Percentiles rank a stretch among this genome's conserved stretches.
phyloP scores from a whole-genome alignment of 1,140 invertebrate genomes.

The Sitophilus oryzae region DNA sequence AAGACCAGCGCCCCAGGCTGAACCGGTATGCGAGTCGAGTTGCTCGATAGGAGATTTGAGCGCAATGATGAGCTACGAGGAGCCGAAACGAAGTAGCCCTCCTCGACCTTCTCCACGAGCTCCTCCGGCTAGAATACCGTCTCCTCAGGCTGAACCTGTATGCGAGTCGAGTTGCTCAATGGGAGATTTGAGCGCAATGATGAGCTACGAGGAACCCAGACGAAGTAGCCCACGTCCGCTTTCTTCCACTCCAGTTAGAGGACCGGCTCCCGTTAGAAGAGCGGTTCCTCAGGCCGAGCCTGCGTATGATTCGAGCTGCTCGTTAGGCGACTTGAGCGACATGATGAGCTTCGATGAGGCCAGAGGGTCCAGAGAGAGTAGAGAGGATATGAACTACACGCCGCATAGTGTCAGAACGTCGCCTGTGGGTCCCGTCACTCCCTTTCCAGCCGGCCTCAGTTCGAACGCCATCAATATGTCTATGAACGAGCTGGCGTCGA shows the following conservation, averaged over 20 bases:
- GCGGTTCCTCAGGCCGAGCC: background rate
- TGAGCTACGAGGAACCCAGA: background rate
- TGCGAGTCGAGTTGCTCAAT: background rate
- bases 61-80: background rate
- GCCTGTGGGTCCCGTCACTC: background rate
- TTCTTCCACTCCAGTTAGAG: background rate
- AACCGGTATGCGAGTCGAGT: no score
- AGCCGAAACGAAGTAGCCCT: no score
- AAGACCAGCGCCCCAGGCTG: no score
- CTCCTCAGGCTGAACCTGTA: no score
- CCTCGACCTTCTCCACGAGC: no score
- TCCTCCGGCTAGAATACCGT: no score
- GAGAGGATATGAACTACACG: background rate
- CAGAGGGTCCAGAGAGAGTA: background rate
- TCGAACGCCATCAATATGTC: conserved; percentile 1
- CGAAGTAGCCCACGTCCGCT: background rate
- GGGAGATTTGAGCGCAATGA: background rate
- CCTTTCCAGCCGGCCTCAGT: background rate
- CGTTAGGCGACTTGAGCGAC: background rate
- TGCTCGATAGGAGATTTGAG: background rate
- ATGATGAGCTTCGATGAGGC: background rate
- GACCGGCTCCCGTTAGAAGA: background rate
- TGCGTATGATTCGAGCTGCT: background rate
- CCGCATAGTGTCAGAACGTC: background rate
- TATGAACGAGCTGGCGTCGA: conserved; percentile 1